Evolutionary conservation across 2,888 invertebrate genomes (phyloP).

Genomic region (Synergus laeviventris): DNA sequence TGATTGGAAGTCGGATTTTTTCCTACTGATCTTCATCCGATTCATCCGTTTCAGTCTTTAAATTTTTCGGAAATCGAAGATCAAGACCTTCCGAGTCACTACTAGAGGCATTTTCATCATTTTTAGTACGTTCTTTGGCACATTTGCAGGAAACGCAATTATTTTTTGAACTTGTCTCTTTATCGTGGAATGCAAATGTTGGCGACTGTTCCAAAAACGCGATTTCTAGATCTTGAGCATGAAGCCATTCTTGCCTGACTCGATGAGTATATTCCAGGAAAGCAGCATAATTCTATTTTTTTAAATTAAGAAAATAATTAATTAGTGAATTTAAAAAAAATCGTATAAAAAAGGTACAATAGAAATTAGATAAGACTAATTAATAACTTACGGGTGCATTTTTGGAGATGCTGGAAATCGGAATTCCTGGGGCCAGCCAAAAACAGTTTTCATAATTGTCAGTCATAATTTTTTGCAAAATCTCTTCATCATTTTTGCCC

Average conservation of each 20-base stretch:
- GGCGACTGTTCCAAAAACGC: constrained; percentile 55
- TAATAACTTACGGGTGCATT: constrained; percentile 51
- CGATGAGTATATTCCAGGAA: constrained; percentile 64
- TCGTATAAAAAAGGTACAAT: neutral
- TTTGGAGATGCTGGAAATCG: constrained; percentile 48
- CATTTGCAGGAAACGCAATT: constrained; percentile 29
- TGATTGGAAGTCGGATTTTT: neutral
- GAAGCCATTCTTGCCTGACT: constrained; percentile 60
- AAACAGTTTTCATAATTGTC: constrained; percentile 67
- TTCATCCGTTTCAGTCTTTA: constrained; percentile 18
- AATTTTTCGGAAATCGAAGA: constrained; percentile 15
- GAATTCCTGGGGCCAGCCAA: constrained; percentile 58
- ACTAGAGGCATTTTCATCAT: neutral
- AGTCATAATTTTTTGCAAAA: constrained; percentile 58
- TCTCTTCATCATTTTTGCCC: constrained; percentile 55
- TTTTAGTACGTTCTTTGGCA: neutral
- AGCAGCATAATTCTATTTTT: constrained; percentile 61
- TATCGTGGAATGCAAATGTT: constrained; percentile 48
- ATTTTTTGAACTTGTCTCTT: neutral
- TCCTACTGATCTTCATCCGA: constrained; percentile 31
- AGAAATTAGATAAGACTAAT: neutral
- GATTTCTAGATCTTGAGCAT: constrained; percentile 54
- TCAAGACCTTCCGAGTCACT: constrained; percentile 18
- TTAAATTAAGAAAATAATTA: neutral
- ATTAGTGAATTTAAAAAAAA: neutral